Evolutionary conservation across 2,797 vertebrate genomes (phyloP).

Genomic region (Darevskia nairensis): DNA sequence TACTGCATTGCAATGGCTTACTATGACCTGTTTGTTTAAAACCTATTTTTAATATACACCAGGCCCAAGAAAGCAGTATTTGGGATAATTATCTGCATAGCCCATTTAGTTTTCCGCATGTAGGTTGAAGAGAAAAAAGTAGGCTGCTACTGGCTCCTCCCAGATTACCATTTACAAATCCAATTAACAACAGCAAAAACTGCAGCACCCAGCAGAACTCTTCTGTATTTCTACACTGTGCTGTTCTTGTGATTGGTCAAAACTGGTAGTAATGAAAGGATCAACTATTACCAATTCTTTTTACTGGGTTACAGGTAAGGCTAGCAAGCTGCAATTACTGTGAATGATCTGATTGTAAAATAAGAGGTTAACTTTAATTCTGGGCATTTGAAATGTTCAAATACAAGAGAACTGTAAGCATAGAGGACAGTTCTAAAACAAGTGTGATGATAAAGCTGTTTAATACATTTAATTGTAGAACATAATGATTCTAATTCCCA

Average conservation of each 20-base stretch:
- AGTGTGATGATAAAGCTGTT: slow-evolving; percentile 5
- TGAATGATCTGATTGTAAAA: slow-evolving; percentile 38
- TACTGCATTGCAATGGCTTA: neutral
- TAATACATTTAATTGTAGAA: neutral
- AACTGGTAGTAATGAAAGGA: slow-evolving; percentile 63
- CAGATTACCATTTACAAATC: slow-evolving; percentile 63
- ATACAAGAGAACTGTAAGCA: neutral
- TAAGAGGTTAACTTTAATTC: slow-evolving; percentile 15
- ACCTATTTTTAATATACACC: slow-evolving; percentile 35
- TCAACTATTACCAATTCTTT: slow-evolving; percentile 64
- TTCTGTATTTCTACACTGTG: slow-evolving; percentile 7
- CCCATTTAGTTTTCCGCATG: slow-evolving; percentile 19
- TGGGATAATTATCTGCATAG: slow-evolving; percentile 48
- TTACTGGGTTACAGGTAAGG: slow-evolving; percentile 71
- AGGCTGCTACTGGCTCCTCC: slow-evolving; percentile 59
- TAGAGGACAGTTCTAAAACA: slow-evolving; percentile 25
- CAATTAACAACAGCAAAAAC: slow-evolving; percentile 66
- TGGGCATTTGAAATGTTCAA: slow-evolving; percentile 24
- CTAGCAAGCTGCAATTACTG: slow-evolving; percentile 20
- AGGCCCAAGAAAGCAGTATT: slow-evolving; percentile 51
- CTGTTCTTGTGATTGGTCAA: slow-evolving; percentile 6
- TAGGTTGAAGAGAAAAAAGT: slow-evolving; percentile 55
- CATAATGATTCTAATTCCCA: slow-evolving; percentile 1
- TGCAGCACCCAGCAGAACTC: slow-evolving; percentile 33
- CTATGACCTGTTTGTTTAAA: slow-evolving; percentile 56